Base-by-base conservation (phyloP, 2,797 vertebrate genomes). In the Sternotherus odoratus region DNA sequence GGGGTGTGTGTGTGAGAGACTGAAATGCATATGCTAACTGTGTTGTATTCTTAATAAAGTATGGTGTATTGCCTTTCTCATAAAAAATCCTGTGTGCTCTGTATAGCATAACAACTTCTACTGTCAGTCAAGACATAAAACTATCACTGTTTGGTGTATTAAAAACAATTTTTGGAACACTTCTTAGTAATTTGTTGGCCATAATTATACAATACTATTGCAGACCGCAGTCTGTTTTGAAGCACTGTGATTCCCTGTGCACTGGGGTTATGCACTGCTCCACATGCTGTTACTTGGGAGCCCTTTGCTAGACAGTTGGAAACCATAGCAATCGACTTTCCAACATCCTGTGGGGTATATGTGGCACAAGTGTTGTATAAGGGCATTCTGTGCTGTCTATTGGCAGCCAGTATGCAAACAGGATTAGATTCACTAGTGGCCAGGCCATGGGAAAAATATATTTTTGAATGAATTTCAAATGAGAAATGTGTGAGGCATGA, bases 341-440 rank as follows among this genome's bases (percentile, higher is more conserved):
- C 43, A 0, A 48, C 21, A 0, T 16, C 0, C 0, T n/a, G 28
- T 66, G n/a, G 33, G 3, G 0, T 49, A 57, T 1, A 0, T 43
- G 69, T 1, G 1, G 74, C 63, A 50, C 0, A 2, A 79, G 36
- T 7, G 0, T 72, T 63, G 69, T 26, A 19, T 80, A 39, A 21
- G 17, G 54, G 54, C 10, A 1, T 12, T 5, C 12, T 85, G 12
- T 19, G 0, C 0, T 39, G 46, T 12, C 33, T 9, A 21, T 66
- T 66, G 0, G 21, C n/a, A 2, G 23, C 33, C 75, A 0, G 0
- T 46, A 49, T 60, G 54, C 77, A 0, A 0, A 69, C 43, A 1
- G 33, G 43, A 19, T 24, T 10, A 28, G 0, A 3, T 49, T 3
- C 12, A 43, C 2, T 12, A 2, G 50, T 1, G 53, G 56, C 83